Evolutionary conservation across 2,113 vertebrate genomes (phyloP), one percentile per base, ranked within the genome.

Genomic region (Malurus alboscapulatus): DNA sequence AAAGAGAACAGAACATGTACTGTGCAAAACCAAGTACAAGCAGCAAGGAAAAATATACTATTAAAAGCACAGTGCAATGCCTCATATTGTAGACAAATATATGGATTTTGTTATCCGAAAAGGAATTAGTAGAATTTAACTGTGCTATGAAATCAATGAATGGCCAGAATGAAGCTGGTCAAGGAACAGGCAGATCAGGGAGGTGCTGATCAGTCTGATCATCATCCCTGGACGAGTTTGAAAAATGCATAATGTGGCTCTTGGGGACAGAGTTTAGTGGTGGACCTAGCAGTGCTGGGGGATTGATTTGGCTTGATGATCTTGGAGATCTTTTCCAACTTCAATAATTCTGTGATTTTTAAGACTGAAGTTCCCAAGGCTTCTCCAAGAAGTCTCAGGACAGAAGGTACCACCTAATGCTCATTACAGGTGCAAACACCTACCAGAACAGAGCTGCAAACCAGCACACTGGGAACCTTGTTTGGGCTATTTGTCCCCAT

Each of bases 311-410:
- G 40, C 20, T 4, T 25, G 9, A 55, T 55, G 57, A 12, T 26
- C 14, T 48, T 34, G 36, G 30, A 42, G 25, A 26, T 13, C 26
- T 27, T 48, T 50, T 22, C 20, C 14, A 57, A 7, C 0, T 0
- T 32, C 42, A 87, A 57, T 42, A 21, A 27, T 36, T 73, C 21
- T 12, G 3, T 32, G 20, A 34, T 44, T 73, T 57, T 73, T 58
- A 58, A 32, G 20, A 12, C 12, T 78, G 51, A 74, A 50, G 7
- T 17, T 81, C 32, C 32, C 24, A 58, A 74, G 19, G 10, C 7
- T 74, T 57, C 63, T 66, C 61, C 30, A 50, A 10, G 34, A 2
- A 50, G 24, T 26, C 17, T 69, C 34, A 58, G 38, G 47, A 61
- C 6, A n/a, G 45, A 86, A 13, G 14, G 16, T 10, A 21, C 17